A percentile compares a stretch with the other conserved stretches of the same genome.
Evolutionary conservation across 92 coral and sea anemone genomes (phyloP).

Genomic region (Paramuricea clavata): DNA sequence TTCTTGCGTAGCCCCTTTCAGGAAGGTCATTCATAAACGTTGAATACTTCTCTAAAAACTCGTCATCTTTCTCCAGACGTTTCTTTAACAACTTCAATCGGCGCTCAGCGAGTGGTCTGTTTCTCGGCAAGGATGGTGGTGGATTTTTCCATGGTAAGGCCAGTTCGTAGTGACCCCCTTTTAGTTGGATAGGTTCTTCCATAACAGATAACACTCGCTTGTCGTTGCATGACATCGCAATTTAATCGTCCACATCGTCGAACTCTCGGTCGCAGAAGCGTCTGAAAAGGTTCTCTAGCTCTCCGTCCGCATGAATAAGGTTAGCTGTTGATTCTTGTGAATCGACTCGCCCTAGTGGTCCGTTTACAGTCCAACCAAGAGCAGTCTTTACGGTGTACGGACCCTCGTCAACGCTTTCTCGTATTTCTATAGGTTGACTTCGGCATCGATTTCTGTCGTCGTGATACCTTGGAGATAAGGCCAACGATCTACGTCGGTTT

Average conservation of each 20-base stretch:
- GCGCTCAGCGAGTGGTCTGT: slow-evolving; percentile 1
- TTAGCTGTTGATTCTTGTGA: neutral
- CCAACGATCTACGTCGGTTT: slow-evolving; percentile 68
- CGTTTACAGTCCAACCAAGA: slow-evolving; percentile 23
- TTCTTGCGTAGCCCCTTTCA: slow-evolving; percentile 18
- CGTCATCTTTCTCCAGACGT: neutral
- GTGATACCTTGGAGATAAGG: slow-evolving; percentile 18
- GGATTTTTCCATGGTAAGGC: slow-evolving; percentile 47
- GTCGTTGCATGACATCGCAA: slow-evolving; percentile 16
- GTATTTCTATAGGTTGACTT: slow-evolving; percentile 60
- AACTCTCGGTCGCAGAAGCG: slow-evolving; percentile 10
- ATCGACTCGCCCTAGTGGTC: neutral
- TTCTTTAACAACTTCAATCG: neutral
- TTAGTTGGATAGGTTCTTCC: neutral
- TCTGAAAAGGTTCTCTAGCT: slow-evolving; percentile 1
- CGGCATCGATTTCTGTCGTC: slow-evolving; percentile 51
- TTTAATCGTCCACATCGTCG: neutral
- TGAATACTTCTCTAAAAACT: neutral
- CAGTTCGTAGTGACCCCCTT: slow-evolving; percentile 61
- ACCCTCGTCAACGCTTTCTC: slow-evolving; percentile 31
- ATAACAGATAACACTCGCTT: neutral
- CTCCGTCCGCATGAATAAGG: neutral
- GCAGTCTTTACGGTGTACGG: slow-evolving; percentile 41
- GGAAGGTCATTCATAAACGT: neutral
- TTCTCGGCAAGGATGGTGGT: slow-evolving; percentile 41